These are phyloP conservation scores for Pygmarrhopalites habei DNA, from an alignment of 1,140 invertebrate genomes.

Conservation along the genomic window DNA sequence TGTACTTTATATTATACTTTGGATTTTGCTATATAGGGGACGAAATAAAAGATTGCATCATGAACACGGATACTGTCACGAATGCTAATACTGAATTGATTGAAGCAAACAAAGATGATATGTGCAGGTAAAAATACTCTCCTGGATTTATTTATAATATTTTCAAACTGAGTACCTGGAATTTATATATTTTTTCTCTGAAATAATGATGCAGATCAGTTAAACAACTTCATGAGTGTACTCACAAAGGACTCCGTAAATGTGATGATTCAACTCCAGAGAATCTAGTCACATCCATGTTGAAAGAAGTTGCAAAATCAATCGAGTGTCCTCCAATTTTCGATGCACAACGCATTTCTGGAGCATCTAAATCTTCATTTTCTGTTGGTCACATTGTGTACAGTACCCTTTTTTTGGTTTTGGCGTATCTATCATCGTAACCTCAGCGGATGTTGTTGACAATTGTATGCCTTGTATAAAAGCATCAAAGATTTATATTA, in stretches of 20 bases:
- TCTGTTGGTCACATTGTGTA: no score
- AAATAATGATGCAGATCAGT: neutral
- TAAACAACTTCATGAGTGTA: neutral
- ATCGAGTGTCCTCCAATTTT: conserved; percentile 12
- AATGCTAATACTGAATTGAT: neutral
- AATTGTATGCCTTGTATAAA: no score
- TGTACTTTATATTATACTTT: no score
- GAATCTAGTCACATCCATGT: conserved; percentile 26
- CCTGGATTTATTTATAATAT: no score
- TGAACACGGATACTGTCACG: neutral
- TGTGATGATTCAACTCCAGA: conserved; percentile 29
- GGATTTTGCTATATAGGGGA: no score
- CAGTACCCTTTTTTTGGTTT: no score
- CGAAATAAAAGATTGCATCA: conserved; percentile 14
- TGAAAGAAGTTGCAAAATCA: conserved; percentile 16
- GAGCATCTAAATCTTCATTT: no score
- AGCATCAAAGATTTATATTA: no score
- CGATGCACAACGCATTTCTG: no score
- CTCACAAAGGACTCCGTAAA: conserved; percentile 11
- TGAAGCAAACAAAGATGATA: conserved; percentile 4
- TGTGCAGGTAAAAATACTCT: conserved; percentile 20
- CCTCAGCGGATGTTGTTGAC: no score
- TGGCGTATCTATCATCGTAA: no score
- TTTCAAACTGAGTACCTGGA: no score
- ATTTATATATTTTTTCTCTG: neutral